phyloP scores from a whole-genome alignment of 2,113 vertebrate genomes.

The Neopipo cinnamomea region DNA sequence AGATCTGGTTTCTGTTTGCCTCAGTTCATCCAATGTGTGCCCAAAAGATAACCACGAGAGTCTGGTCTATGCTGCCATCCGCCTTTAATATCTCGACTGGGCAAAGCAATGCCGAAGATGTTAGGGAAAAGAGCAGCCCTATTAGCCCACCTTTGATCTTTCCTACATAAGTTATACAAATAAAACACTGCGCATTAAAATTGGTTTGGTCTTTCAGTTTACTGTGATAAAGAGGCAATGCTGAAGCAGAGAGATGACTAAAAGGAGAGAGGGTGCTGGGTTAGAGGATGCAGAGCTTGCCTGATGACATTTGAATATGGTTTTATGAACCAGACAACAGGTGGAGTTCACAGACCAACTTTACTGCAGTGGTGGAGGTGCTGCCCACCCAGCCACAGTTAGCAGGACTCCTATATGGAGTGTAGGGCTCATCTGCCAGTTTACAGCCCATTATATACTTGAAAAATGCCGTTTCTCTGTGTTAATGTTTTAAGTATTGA shows the following conservation, averaged over 20 bases:
- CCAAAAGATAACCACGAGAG: constrained; percentile 7
- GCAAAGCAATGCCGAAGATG: neutral
- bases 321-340: neutral
- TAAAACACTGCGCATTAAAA: neutral
- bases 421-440: neutral
- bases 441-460: neutral
- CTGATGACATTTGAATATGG: neutral
- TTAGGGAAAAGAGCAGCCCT: neutral
- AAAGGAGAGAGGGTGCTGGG: neutral
- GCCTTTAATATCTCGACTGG: neutral
- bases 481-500: neutral
- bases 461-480: neutral
- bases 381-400: neutral
- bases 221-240: neutral
- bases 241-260: neutral
- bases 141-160: constrained; percentile 31
- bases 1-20: constrained; percentile 28
- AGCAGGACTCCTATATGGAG: neutral
- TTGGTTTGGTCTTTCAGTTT: neutral
- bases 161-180: neutral
- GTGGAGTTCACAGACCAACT: neutral
- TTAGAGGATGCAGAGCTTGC: neutral
- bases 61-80: neutral
- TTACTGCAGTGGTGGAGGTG: neutral
- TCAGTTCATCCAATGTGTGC: neutral